phyloP scores from a whole-genome alignment of 2,113 vertebrate genomes.

The Catagonus wagneri region DNA sequence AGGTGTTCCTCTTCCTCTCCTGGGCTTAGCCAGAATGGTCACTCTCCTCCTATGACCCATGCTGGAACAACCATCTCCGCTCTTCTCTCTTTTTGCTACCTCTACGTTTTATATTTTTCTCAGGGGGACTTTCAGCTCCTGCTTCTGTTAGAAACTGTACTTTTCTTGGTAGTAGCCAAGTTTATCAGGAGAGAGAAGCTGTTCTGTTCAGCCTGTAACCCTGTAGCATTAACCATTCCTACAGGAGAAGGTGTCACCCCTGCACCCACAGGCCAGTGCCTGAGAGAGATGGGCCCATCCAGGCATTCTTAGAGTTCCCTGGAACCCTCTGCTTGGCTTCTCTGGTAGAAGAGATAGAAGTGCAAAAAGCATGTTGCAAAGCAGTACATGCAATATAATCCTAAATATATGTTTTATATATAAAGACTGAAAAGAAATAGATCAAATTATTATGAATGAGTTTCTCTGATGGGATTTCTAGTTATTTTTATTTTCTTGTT shows the following conservation, averaged over 20 bases:
- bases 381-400: not conserved
- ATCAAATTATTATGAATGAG: not conserved
- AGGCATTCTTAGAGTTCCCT: not conserved
- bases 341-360: not conserved
- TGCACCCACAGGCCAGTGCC: not conserved
- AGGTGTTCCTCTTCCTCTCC: not conserved
- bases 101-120: not conserved
- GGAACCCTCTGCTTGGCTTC: not conserved
- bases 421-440: not conserved
- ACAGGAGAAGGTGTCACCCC: not conserved
- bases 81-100: not conserved
- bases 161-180: not conserved
- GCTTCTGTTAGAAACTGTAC: not conserved
- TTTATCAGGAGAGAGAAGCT: not conserved
- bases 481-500: conserved; percentile 33
- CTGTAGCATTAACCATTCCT: not conserved
- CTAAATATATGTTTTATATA: not conserved
- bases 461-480: not conserved
- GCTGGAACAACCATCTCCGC: rapidly evolving
- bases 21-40: not conserved
- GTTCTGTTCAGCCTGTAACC: not conserved
- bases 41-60: not conserved
- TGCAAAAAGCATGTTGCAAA: not conserved
- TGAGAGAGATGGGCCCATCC: no score
- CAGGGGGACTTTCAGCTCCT: not conserved